Evolutionary conservation across 2,888 invertebrate species (phyloP).

Genomic region (Hedya salicella): DNA sequence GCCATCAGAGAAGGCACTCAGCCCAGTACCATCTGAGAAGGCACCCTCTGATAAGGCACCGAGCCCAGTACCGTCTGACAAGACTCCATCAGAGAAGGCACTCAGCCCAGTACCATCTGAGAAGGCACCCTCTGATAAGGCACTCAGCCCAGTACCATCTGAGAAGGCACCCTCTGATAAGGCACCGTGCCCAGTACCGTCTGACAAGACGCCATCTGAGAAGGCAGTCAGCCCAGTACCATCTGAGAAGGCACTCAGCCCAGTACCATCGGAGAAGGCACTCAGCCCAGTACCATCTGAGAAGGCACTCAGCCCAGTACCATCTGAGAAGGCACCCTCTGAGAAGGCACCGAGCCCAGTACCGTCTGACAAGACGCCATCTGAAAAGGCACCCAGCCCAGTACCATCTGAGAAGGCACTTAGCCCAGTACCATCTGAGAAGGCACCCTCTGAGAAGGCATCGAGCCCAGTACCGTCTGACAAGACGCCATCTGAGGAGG

Average conservation of each 20-base stretch:
- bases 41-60: not conserved
- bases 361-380: slow-evolving; percentile 35
- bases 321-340: not conserved
- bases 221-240: slow-evolving; percentile 7
- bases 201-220: not conserved
- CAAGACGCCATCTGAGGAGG: not conserved
- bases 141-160: not conserved
- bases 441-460: not conserved
- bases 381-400: slow-evolving; percentile 11
- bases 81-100: not conserved
- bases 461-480: not conserved
- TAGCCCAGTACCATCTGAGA: not conserved
- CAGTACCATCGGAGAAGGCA: not conserved
- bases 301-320: not conserved
- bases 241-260: slow-evolving; percentile 6
- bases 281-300: not conserved
- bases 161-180: slow-evolving; percentile 1
- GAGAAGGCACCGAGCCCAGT: not conserved
- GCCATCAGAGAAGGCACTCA: slow-evolving; percentile 4
- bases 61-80: not conserved
- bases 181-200: not conserved
- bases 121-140: not conserved
- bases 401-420: not conserved
- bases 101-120: slow-evolving; percentile 4
- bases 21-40: not conserved